Percentiles rank a stretch among this genome's conserved stretches.
phyloP scores from a whole-genome alignment of 2,888 invertebrate genomes.

The Crossocerus cetratus region DNA sequence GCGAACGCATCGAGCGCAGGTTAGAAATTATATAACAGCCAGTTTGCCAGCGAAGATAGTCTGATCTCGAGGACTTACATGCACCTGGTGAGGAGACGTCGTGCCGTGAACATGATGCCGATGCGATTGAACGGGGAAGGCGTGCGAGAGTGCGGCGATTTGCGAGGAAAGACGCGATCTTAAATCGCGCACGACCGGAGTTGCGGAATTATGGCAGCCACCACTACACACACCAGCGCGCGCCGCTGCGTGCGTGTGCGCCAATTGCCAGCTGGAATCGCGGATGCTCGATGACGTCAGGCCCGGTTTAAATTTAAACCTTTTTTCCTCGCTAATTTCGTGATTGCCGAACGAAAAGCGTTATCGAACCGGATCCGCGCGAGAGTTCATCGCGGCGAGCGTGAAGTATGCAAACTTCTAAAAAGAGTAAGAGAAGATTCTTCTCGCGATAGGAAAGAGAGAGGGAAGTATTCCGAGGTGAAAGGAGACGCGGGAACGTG shows the following conservation, averaged over 20 bases:
- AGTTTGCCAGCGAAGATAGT: background rate
- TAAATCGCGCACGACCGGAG: background rate
- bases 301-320: too few relatives aligned
- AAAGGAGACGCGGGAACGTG: too few relatives aligned
- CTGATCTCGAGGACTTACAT: conserved; percentile 56
- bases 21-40: conserved; percentile 64
- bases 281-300: too few relatives aligned
- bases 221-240: background rate
- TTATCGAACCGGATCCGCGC: too few relatives aligned
- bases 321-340: too few relatives aligned
- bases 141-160: background rate
- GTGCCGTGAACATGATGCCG: conserved; percentile 60
- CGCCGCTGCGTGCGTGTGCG: background rate
- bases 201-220: background rate
- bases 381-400: too few relatives aligned
- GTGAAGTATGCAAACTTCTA: too few relatives aligned
- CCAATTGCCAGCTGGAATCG: too few relatives aligned
- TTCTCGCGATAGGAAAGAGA: too few relatives aligned
- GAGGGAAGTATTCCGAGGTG: too few relatives aligned
- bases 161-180: conserved; percentile 3
- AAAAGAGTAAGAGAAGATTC: too few relatives aligned
- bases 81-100: conserved; percentile 53
- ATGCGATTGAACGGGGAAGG: background rate
- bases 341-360: too few relatives aligned
- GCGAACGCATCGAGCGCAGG: conserved; percentile 37